A percentile compares a stretch with the other conserved stretches of the same genome.
Evolutionary conservation across 2,888 invertebrate species (phyloP).

Genomic region (Pollenia griseotomentosa): DNA sequence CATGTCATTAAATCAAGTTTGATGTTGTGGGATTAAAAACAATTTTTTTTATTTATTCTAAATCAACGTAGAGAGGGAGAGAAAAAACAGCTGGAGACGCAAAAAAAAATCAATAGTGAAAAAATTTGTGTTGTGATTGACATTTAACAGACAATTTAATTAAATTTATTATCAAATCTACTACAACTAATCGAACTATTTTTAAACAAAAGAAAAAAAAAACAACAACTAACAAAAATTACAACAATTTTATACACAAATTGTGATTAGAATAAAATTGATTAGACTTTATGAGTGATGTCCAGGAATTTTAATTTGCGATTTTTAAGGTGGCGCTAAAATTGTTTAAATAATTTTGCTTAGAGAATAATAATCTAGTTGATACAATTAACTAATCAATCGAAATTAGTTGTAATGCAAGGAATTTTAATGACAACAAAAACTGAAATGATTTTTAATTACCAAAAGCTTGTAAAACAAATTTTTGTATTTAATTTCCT

Average conservation of each 20-base stretch:
- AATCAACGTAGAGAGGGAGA: not conserved
- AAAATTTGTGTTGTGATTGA: conserved; percentile 36
- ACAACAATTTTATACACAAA: not conserved
- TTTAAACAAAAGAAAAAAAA: not conserved
- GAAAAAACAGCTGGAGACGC: conserved; percentile 23
- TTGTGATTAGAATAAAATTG: conserved; percentile 30
- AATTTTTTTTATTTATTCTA: conserved; percentile 32
- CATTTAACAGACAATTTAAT: conserved; percentile 56
- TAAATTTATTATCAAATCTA: conserved; percentile 28
- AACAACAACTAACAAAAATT: not conserved
- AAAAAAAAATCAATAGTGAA: not conserved
- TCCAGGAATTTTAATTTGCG: not conserved
- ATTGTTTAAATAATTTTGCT: not conserved
- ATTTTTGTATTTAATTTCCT: not conserved
- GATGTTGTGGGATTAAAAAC: conserved; percentile 49
- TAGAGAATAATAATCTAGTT: not conserved
- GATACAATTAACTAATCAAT: no score
- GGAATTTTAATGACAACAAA: no score
- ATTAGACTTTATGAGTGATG: not conserved
- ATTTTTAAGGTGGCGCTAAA: conserved; percentile 25
- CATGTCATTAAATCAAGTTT: conserved; percentile 51
- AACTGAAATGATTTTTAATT: not conserved
- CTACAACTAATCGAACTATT: conserved; percentile 14
- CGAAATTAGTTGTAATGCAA: no score
- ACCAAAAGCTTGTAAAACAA: not conserved